phyloP scores from a whole-genome alignment of 1,140 invertebrate genomes.

The Neodiprion fabricii region DNA sequence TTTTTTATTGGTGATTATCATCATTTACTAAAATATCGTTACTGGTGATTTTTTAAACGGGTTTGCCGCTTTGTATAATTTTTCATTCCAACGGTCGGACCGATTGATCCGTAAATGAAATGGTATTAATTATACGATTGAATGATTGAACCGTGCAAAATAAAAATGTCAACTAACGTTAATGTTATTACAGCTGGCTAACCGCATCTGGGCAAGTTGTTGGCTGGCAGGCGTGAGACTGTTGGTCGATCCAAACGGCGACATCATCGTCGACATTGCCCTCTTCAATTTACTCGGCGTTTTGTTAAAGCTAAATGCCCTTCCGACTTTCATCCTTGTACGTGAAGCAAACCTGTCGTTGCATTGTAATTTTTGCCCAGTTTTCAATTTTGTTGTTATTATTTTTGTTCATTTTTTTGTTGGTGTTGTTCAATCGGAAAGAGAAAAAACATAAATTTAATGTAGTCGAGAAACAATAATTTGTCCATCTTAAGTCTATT shows the following conservation, averaged over 20 bases:
- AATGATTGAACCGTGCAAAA: neutral
- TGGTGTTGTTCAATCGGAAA: neutral
- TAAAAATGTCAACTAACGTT: slow-evolving; percentile 69
- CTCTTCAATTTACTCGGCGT: slow-evolving; percentile 92
- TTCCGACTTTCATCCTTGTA: slow-evolving; percentile 86
- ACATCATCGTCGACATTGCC: slow-evolving; percentile 94
- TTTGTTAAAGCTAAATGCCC: slow-evolving; percentile 94
- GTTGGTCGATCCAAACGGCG: slow-evolving; percentile 82
- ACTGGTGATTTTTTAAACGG: no score
- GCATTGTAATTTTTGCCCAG: neutral
- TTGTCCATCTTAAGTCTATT: no score
- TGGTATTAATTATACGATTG: no score
- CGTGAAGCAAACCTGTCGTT: slow-evolving; percentile 75
- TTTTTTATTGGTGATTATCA: no score
- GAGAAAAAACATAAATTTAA: neutral
- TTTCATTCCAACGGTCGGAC: no score
- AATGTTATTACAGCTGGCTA: slow-evolving; percentile 84
- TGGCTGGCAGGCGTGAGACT: slow-evolving; percentile 75
- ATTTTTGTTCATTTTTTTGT: no score
- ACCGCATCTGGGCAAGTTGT: slow-evolving; percentile 80
- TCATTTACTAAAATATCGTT: no score
- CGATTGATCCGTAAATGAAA: no score
- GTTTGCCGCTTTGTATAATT: no score
- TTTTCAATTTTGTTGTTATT: no score
- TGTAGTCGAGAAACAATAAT: neutral